Evolutionary conservation across 2,888 invertebrate species (phyloP), one percentile per base, ranked within the genome.

Genomic region (Caenorhabditis panamensis): DNA sequence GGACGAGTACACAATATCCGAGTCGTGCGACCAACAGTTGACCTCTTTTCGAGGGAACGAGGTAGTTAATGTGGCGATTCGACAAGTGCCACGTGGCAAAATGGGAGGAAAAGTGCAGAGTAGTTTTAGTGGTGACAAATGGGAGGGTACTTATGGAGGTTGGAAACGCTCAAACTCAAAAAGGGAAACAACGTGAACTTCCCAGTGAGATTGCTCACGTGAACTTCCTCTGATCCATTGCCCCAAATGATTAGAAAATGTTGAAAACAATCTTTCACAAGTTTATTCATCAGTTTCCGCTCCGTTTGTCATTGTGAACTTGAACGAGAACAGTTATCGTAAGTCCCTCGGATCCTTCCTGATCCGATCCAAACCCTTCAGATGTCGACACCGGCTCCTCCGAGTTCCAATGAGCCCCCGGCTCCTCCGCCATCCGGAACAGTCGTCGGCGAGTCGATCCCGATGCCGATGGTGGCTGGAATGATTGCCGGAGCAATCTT

Each of bases 381-480:
- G 54, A 56, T 56, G 54, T 28, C 54, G 54, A 31, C 53, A 13
- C 11, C 24, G 16, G 53, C 28, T 5, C 28, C 53, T 16, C 13
- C 41, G 41, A 41, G 31, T 31, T 31, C 31, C 31, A 31, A 31
- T 31, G 9, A 41, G 8, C 13, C 41, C 5, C 8, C 41, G 8
- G 41, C n/a, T n/a, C n/a, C n/a, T n/a, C n/a, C 5, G 13, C 13
- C 41, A 3, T 24, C 53, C 11, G 61, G 63, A 18, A 66, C 51
- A 11, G 59, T 73, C 49, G 59, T 63, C 59, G 66, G 64, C 51
- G 64, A 73, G 9, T 73, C 73, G 73, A 73, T 73, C 53, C 66
- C 64, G 44, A 64, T 66, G 64, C 47, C 73, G 20, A 73, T 76
- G 44, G 37, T 69, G 18, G 58, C 58, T 24, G 77, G 63, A 26